Conservation (phyloP, 2,113 vertebrate species). For the Empidonax traillii region DNA sequence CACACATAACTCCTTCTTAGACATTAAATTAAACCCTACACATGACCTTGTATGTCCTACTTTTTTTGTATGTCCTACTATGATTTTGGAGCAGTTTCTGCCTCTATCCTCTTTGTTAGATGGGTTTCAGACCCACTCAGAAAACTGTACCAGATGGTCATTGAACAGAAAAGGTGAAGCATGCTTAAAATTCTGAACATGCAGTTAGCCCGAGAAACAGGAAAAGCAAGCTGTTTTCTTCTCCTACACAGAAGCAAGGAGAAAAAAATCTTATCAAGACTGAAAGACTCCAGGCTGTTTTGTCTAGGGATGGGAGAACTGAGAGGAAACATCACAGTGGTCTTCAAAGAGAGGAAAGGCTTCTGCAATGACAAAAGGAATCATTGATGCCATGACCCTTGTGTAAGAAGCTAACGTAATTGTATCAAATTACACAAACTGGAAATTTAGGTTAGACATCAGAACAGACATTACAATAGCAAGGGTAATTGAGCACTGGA, state of each 20-base stretch:
- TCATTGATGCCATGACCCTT: background rate
- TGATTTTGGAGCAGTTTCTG: background rate
- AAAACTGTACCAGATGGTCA: background rate
- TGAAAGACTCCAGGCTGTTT: background rate
- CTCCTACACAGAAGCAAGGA: background rate
- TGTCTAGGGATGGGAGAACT: background rate
- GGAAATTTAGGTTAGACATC: slow-evolving; percentile 22
- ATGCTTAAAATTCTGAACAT: slow-evolving; percentile 10
- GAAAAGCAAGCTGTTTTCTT: background rate
- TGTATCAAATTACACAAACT: background rate
- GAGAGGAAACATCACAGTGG: background rate
- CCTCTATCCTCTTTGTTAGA: background rate
- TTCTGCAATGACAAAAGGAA: background rate
- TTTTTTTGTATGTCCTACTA: background rate
- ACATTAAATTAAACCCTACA: background rate
- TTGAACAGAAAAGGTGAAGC: background rate
- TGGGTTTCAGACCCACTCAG: background rate
- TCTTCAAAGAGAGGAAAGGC: slow-evolving; percentile 24
- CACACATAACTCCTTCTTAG: background rate
- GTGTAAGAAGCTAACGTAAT: background rate
- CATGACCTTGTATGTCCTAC: background rate
- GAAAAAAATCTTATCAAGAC: background rate
- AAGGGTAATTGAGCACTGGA: slow-evolving; percentile 19
- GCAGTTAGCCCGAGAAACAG: background rate
- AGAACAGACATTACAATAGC: background rate